Base-by-base conservation (phyloP, 2,797 vertebrate genomes). In the Eospalax fontanierii region DNA sequence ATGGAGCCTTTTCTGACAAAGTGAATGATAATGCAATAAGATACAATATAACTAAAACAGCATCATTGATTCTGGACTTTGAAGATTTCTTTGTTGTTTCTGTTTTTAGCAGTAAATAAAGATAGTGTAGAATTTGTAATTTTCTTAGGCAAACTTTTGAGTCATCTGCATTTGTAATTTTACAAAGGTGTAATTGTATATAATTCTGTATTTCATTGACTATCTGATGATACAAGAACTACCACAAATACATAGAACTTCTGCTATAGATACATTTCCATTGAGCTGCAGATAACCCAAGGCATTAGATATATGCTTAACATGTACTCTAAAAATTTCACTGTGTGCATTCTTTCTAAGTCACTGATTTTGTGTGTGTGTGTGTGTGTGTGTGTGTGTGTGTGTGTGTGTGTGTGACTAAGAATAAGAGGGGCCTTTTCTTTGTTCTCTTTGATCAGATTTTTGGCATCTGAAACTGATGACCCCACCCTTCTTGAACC, bases 371-470 rank as follows among this genome's bases (percentile, higher is more conserved):
- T 33, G 30, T 38, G 7, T 71, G 14, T 78, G n/a, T 28, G 26
- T 46, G 12, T 40, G 50, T 46, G 66, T 74, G 43, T 30, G 16
- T 14, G 33, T 33, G 30, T 35, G 7, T 79, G 14, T 78, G n/a
- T 35, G 28, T 57, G 7, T 81, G 6, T 12, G 26, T 28, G 24
- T 40, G 30, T 82, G 12, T 54, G 50, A 2, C 21, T 71, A 21
- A 33, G 89, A 94, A 87, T 76, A 68, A 24, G 6, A 79, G 26
- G 18, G 75, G 26, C 2, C 11, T 57, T 59, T 74, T 90, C 30
- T 97, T 87, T 95, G 35, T 76, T 88, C 28, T 80, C 50, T 80
- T 92, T 94, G 65, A 84, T 65, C 78, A 54, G 61, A 68, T 63
- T 91, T 46, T 11, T 82, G 73, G 65, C 70, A 78, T 95, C 61